These are phyloP conservation scores for Bombus turneri DNA, from an alignment of 1,140 invertebrate species.

Conservation along the genomic window DNA sequence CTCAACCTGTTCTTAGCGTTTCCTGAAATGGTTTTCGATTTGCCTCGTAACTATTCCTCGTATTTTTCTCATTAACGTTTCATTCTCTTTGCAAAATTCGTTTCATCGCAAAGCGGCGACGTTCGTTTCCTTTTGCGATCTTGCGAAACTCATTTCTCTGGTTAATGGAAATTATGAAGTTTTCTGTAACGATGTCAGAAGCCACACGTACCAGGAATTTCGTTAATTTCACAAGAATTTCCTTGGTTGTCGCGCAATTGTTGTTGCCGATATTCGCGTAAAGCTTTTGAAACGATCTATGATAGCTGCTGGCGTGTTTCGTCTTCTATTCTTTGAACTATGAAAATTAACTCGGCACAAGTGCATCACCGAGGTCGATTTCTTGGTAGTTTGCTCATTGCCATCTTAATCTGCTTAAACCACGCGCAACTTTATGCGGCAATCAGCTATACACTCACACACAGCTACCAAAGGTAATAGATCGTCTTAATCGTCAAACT, in stretches of 20 bases:
- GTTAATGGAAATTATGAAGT: conserved; percentile 18
- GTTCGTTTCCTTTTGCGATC: neutral
- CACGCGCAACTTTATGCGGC: neutral
- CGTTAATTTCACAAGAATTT: conserved; percentile 4
- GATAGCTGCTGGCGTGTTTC: neutral
- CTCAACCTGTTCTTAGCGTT: neutral
- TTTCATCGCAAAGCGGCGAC: neutral
- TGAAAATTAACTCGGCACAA: conserved; percentile 10
- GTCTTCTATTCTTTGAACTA: conserved; percentile 9
- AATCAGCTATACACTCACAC: neutral
- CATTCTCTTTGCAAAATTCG: neutral
- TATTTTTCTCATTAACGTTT: neutral
- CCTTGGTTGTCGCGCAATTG: neutral
- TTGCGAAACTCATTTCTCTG: conserved; percentile 16
- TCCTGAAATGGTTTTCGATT: neutral
- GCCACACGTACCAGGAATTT: neutral
- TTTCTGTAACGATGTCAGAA: neutral
- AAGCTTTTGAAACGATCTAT: neutral
- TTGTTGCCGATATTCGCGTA: neutral
- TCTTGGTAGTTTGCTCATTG: conserved; percentile 28
- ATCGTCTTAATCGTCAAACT: neutral
- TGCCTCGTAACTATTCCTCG: neutral
- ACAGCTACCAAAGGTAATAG: neutral
- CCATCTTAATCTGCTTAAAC: conserved; percentile 5
- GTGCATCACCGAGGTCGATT: conserved; percentile 8